Evolutionary conservation across 2,888 invertebrate genomes (phyloP), one percentile per base, ranked within the genome.

Genomic region (Sinotaia quadrata): DNA sequence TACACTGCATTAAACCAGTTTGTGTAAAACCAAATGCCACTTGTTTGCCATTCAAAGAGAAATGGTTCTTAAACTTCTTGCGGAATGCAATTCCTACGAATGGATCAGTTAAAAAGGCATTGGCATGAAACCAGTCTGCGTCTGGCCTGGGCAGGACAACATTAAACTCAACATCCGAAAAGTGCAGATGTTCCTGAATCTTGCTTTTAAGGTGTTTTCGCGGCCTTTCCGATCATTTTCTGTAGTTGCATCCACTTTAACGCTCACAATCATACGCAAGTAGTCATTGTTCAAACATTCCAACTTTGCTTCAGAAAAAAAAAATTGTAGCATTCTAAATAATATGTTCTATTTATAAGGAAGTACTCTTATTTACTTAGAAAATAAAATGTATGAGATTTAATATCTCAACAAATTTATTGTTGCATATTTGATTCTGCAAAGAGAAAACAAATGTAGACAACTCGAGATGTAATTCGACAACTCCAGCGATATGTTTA

Each of bases 21-120:
- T n/a, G n/a, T n/a, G n/a, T n/a, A n/a, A n/a, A n/a, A n/a, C n/a
- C 68, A 44, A 78, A 69, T 2, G 67, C 51, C 24, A 79, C 73
- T 18, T 41, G 37, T 24, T 67, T 68, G 21, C 52, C 67, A 3
- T 58, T 54, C n/a, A 75, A 21, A 0, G 24, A 34, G 31, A 69
- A 60, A 2, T 47, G 51, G 24, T 47, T 59, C 21, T 58, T 49
- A 4, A 76, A 44, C 4, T n/a, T 34, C 21, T 61, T 59, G 51
- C 71, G 78, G 3, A 74, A 75, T 15, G 29, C 36, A 37, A 74
- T 41, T 24, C 80, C 81, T 54, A 74, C 71, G 5, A 77, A 69
- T 7, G 79, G 72, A 37, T 79, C 69, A n/a, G 57, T 59, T 49
- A 80, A 80, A 0, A 67, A 51, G 5, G 78, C 74, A 63, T 74